Evolutionary conservation across 2,888 invertebrate species (phyloP).

Genomic region (Xestia ashworthii): DNA sequence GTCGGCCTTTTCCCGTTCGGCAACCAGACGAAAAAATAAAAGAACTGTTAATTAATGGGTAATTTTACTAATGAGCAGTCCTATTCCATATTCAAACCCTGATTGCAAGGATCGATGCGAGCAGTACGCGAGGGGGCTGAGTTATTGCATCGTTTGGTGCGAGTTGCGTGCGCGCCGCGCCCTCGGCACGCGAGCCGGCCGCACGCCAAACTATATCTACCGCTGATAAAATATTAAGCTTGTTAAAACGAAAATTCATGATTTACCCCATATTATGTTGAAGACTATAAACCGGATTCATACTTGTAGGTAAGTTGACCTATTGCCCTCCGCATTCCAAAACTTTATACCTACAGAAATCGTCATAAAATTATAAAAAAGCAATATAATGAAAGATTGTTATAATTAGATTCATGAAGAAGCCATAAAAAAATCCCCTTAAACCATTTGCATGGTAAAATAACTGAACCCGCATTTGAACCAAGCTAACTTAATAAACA

Average conservation of each 20-base stretch:
- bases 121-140: conserved; percentile 67
- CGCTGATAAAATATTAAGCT: conserved; percentile 68
- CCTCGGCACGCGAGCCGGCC: conserved; percentile 75
- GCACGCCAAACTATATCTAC: conserved; percentile 68
- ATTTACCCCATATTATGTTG: conserved; percentile 45
- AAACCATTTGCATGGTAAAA: not conserved
- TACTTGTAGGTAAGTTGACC: conserved; percentile 9
- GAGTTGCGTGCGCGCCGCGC: conserved; percentile 77
- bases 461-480: conserved; percentile 4
- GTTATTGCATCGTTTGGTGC: conserved; percentile 76
- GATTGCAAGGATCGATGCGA: conserved; percentile 64
- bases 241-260: conserved; percentile 59
- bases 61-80: conserved; percentile 35
- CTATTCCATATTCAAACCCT: conserved; percentile 49
- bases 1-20: not conserved
- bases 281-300: conserved; percentile 18
- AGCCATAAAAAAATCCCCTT: not conserved
- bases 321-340: not conserved
- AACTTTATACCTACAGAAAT: not conserved
- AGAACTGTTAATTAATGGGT: conserved; percentile 34
- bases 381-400: not conserved
- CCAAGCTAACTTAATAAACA: conserved; percentile 32
- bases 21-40: conserved; percentile 2
- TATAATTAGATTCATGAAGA: not conserved
- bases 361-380: not conserved